Base-by-base conservation (phyloP, 2,888 invertebrate genomes). In the Cephalotes varians region DNA sequence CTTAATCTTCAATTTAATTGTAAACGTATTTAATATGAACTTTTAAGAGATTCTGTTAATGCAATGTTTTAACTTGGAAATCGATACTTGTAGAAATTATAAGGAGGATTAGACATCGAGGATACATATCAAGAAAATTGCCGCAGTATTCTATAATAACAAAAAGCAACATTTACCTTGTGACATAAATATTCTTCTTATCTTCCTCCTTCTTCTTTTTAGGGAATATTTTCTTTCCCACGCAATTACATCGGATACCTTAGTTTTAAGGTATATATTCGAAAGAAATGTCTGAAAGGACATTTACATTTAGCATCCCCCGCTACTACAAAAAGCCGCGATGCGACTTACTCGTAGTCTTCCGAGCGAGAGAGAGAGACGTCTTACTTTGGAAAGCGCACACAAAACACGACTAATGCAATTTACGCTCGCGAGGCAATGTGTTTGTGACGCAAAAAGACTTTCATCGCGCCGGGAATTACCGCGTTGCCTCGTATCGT, bases 371-470 rank as follows among this genome's bases (percentile, higher is more conserved):
- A 34, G 44, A 31, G 56, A 34, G 67, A 79, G 69, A 79, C 56
- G 56, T 58, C 69, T 79, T 79, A 79, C 69, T 79, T 79, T 69
- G 67, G 69, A 67, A 56, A 67, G 69, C 69, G 44, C 56, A 47
- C 69, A 58, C 77, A 58, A 79, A 79, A 79, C 34, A 56, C 77
- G 44, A 47, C 77, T 69, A 79, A 79, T 34, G 77, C 69, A 79
- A 79, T 79, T 79, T 79, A 69, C 67, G 67, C 40, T 77, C 21
- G 31, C 77, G 21, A 67, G 67, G 69, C 77, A 56, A 79, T 69
- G 77, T 56, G 56, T n/a, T 44, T 28, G 77, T 56, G 56, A 44
- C 34, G 12, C 69, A 79, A 79, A 79, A 79, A 79, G 77, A 47
- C 34, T 54, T 40, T 65, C 67, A 44, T 67, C 77, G 77, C 67